Evolutionary conservation across 2,113 vertebrate species (phyloP).

Genomic region (Athene noctua): DNA sequence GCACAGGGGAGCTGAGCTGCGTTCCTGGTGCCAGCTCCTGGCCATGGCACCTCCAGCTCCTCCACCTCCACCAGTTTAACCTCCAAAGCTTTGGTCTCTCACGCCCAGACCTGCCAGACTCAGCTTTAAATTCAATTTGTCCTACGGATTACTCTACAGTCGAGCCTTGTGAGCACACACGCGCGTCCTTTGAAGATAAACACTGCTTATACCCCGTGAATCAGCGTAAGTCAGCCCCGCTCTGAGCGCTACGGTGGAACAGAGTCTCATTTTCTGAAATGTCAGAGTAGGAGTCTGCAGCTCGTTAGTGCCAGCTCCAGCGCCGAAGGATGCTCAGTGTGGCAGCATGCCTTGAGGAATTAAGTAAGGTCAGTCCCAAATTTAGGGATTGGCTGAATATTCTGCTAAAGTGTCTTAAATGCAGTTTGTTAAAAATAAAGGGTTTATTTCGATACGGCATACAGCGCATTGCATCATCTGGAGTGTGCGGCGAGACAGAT

Average conservation of each 20-base stretch:
- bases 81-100: not conserved
- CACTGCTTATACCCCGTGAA: not conserved
- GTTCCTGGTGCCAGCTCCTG: fast-evolving
- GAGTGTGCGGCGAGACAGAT: not conserved
- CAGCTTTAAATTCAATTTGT: not conserved
- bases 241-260: not conserved
- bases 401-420: not conserved
- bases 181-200: not conserved
- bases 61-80: not conserved
- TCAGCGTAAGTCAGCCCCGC: not conserved
- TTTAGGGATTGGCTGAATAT: not conserved
- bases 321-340: not conserved
- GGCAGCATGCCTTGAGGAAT: not conserved
- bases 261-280: not conserved
- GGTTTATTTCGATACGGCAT: not conserved
- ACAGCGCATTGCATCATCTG: not conserved
- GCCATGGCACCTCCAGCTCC: not conserved
- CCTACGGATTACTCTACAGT: not conserved
- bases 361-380: not conserved
- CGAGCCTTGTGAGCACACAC: not conserved
- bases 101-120: not conserved
- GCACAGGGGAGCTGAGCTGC: not conserved
- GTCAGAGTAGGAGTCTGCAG: not conserved
- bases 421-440: not conserved
- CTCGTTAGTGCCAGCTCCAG: not conserved